phyloP scores from a whole-genome alignment of 2,113 vertebrate genomes.

The Thinocorus orbignyianus region DNA sequence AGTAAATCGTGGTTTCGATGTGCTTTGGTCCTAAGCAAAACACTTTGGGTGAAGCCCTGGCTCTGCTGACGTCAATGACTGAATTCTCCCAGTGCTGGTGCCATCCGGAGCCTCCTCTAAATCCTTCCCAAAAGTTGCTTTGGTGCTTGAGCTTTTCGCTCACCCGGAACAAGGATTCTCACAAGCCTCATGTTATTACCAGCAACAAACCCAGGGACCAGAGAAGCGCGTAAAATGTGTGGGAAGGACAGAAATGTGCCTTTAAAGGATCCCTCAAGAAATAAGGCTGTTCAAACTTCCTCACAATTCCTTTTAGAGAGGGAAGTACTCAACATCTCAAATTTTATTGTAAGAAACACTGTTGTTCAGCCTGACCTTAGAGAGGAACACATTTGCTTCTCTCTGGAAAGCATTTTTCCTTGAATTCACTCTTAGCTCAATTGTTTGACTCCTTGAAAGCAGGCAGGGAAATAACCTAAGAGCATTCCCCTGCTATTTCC shows the following conservation, averaged over 20 bases:
- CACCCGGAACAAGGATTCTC: background rate
- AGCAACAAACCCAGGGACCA: background rate
- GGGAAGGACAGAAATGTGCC: background rate
- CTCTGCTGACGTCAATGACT: background rate
- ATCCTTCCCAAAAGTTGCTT: background rate
- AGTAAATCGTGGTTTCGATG: background rate
- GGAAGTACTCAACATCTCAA: background rate
- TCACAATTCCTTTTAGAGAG: background rate
- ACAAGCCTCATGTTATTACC: accelerated
- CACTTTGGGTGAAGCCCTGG: background rate
- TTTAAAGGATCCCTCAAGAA: background rate
- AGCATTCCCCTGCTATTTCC: background rate
- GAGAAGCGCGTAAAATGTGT: background rate
- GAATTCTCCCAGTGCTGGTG: background rate
- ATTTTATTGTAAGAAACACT: background rate
- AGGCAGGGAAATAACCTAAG: background rate
- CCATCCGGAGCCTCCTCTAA: background rate
- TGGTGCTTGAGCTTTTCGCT: background rate
- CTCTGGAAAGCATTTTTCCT: background rate
- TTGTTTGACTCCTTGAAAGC: background rate
- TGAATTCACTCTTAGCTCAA: background rate
- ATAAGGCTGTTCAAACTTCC: background rate
- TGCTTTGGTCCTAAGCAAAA: background rate
- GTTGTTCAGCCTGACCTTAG: background rate
- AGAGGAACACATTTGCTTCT: background rate